A percentile compares a stretch with the other conserved stretches of the same genome.
Evolutionary conservation across 2,888 invertebrate species (phyloP).

Genomic region (Heliconius ismenius): DNA sequence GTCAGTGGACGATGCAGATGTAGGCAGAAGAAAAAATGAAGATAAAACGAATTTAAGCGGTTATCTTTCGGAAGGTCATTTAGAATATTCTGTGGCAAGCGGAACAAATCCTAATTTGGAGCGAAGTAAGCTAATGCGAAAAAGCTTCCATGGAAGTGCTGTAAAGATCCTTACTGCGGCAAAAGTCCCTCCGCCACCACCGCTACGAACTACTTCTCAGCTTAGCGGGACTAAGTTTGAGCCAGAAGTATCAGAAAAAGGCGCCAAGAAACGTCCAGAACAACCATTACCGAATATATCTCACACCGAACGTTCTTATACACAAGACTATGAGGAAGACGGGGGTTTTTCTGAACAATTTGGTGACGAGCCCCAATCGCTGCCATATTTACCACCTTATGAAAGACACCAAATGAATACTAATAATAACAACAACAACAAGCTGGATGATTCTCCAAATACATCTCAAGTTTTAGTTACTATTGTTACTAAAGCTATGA

Average conservation of each 20-base stretch:
- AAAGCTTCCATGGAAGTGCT: slow-evolving; percentile 92
- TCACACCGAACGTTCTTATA: slow-evolving; percentile 54
- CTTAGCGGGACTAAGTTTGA: slow-evolving; percentile 86
- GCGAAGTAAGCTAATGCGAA: slow-evolving; percentile 92
- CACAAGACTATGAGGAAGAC: slow-evolving; percentile 70
- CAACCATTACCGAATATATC: slow-evolving; percentile 63
- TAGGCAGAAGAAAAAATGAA: slow-evolving; percentile 84
- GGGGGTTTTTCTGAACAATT: slow-evolving; percentile 78
- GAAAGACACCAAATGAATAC: slow-evolving; percentile 50
- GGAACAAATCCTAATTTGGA: slow-evolving; percentile 91
- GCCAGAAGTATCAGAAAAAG: slow-evolving; percentile 78
- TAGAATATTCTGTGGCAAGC: slow-evolving; percentile 86
- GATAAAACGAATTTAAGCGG: slow-evolving; percentile 86
- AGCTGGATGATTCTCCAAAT: slow-evolving; percentile 64
- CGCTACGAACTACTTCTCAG: slow-evolving; percentile 92
- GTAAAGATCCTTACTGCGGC: slow-evolving; percentile 91
- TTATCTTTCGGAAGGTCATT: slow-evolving; percentile 92
- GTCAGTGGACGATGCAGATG: slow-evolving; percentile 88
- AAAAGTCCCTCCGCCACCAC: slow-evolving; percentile 93
- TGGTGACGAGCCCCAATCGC: slow-evolving; percentile 83
- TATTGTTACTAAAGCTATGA: slow-evolving; percentile 92
- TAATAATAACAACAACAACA: slow-evolving; percentile 61
- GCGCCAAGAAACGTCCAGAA: slow-evolving; percentile 68
- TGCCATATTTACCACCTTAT: slow-evolving; percentile 83
- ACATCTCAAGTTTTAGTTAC: slow-evolving; percentile 81